Percentiles rank a stretch among this genome's conserved stretches.
Evolutionary conservation across 1,140 invertebrate genomes (phyloP).

Genomic region (Drosophila quadrilineata): DNA sequence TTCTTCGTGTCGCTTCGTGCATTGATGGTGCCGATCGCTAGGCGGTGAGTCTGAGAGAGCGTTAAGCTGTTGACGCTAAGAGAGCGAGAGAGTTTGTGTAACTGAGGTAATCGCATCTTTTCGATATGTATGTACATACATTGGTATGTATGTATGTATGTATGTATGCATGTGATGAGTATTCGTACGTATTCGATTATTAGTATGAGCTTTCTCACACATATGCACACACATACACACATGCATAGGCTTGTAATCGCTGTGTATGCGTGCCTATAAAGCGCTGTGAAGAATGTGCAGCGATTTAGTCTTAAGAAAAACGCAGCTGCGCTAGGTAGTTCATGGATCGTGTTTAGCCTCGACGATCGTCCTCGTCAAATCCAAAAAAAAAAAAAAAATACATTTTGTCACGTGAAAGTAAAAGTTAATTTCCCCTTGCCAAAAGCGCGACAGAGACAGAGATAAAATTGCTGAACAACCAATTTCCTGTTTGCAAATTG

Average conservation of each 20-base stretch:
- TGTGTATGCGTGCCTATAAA: slow-evolving; percentile 63
- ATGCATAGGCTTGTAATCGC: background rate
- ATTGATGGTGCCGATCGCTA: background rate
- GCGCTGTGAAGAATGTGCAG: slow-evolving; percentile 61
- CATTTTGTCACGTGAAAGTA: slow-evolving; percentile 1
- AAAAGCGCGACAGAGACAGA: background rate
- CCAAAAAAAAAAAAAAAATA: background rate
- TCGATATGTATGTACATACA: slow-evolving; percentile 38
- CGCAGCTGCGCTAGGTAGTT: slow-evolving; percentile 27
- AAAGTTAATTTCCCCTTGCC: background rate
- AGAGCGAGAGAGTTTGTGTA: background rate
- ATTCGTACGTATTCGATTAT: no score
- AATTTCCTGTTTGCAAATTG: slow-evolving; percentile 13
- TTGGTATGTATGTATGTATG: no score
- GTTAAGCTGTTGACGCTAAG: no score
- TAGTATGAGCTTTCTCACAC: background rate
- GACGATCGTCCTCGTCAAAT: slow-evolving; percentile 28
- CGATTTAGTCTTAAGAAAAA: slow-evolving; percentile 65
- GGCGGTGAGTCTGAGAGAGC: background rate
- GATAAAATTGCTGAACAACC: background rate
- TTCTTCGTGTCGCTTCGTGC: slow-evolving; percentile 13
- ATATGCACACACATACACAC: background rate
- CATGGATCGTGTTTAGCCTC: slow-evolving; percentile 7
- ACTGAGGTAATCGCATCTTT: slow-evolving; percentile 38
- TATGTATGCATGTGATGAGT: no score